phyloP scores from a whole-genome alignment of 2,888 invertebrate species.

The Pegoplata infirma region DNA sequence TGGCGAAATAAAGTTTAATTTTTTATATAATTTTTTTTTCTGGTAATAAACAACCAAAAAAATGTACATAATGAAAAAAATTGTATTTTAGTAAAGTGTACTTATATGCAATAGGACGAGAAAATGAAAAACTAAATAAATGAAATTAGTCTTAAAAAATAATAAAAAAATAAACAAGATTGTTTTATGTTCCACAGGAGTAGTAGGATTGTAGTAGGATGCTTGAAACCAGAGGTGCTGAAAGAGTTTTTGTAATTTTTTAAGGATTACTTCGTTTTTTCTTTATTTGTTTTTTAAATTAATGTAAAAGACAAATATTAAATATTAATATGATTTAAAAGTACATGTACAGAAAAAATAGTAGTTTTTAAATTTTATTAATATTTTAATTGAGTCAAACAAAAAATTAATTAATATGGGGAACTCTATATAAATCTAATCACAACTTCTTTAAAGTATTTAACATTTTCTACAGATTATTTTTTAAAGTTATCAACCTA shows the following conservation, averaged over 20 bases:
- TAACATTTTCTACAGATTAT: no score
- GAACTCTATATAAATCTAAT: no score
- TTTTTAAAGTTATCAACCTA: no score
- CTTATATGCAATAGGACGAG: not conserved
- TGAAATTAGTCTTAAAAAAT: conserved; percentile 48
- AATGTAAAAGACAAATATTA: not conserved
- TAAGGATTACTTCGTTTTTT: not conserved
- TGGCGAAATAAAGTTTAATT: conserved; percentile 76
- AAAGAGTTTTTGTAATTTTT: not conserved
- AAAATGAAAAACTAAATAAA: conserved; percentile 35
- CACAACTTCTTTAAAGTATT: no score
- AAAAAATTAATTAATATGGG: no score
- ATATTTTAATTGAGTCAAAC: no score
- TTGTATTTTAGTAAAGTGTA: conserved; percentile 21
- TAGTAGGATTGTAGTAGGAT: not conserved
- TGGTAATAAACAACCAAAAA: conserved; percentile 22
- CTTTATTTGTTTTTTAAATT: not conserved
- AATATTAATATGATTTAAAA: not conserved
- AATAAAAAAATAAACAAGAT: not conserved
- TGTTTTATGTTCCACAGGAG: not conserved
- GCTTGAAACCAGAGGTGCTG: not conserved
- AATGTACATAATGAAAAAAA: conserved; percentile 15
- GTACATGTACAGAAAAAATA: not conserved
- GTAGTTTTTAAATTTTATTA: no score
- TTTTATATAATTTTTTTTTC: conserved; percentile 42